Conservation (phyloP, 2,888 invertebrate genomes). For the Cantharis lateralis region DNA sequence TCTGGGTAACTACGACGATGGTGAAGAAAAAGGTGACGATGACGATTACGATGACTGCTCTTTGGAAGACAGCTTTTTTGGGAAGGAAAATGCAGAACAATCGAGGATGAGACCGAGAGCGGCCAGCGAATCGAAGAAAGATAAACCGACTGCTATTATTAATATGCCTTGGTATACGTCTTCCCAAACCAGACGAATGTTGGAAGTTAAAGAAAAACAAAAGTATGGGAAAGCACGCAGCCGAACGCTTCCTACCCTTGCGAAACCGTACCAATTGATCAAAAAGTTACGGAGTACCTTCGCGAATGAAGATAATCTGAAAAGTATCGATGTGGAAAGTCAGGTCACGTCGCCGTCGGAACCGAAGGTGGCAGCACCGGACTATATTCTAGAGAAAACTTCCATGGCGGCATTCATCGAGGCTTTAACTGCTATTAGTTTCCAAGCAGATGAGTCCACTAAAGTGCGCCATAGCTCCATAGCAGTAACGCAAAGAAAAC, state of each 20-base stretch:
- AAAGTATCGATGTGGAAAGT: background rate
- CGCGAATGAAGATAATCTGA: background rate
- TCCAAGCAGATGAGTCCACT: background rate
- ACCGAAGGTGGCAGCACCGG: background rate
- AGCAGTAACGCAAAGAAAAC: background rate
- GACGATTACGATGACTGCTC: background rate
- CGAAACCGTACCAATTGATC: background rate
- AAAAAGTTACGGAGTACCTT: background rate
- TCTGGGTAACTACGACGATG: slow-evolving; percentile 64
- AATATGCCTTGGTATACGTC: background rate
- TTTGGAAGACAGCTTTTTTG: background rate
- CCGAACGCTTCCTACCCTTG: background rate
- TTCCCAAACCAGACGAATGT: background rate
- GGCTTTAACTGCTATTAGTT: background rate
- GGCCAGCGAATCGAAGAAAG: background rate
- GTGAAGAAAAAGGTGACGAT: background rate
- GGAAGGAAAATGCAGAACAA: background rate
- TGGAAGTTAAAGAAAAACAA: background rate
- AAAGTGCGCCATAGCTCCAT: background rate
- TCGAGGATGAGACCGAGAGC: background rate
- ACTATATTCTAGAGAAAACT: background rate
- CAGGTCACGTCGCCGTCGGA: background rate
- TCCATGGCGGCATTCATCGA: background rate
- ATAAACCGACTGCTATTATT: background rate
- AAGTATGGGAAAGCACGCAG: background rate